Base-by-base conservation (phyloP, 2,797 vertebrate genomes). In the Chaetophractus vellerosus region DNA sequence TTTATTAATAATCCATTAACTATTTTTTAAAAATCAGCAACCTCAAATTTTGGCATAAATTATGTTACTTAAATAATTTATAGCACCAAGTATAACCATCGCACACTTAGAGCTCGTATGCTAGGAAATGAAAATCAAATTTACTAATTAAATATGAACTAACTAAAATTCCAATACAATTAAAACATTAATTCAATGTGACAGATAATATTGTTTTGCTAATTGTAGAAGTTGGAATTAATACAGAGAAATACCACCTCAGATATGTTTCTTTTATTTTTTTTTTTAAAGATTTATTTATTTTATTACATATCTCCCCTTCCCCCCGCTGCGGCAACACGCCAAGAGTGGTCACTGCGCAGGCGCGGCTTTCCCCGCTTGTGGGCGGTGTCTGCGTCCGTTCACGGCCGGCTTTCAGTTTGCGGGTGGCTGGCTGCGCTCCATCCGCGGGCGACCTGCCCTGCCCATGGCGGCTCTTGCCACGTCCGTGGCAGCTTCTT, bases 111-210 rank as follows among this genome's bases (percentile, higher is more conserved):
- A 41, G 9, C 19, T 45, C 21, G 45, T 64, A 26, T 63, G 19
- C 38, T 79, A 52, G 14, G 19, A 93, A 91, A 69, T 59, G 59
- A 57, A 94, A 72, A 80, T 59, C 9, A 93, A 91, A 85, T 55
- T 55, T 79, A 59, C 2, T 78, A 74, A 78, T 63, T 78, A 83
- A 55, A 69, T 80, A 66, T 74, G 81, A 76, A 68, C 21, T 24
- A 81, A 79, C 28, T 75, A 75, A 92, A 96, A 79, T 16, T 24
- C 12, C 9, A 95, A 68, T 26, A 91, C 0, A 87, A 55, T 75
- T 52, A 94, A 89, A 94, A 45, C 28, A 71, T 76, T 69, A 80
- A 71, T 76, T 80, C 57, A 88, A 45, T 79, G 57, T 89, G 88
- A 79, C 50, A 96, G 55, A 93, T 78, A 41, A 92, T 79, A 36